These are phyloP conservation scores for Cyphomyrmex costatus DNA, from an alignment of 1,140 invertebrate species.

Conservation along the genomic window DNA sequence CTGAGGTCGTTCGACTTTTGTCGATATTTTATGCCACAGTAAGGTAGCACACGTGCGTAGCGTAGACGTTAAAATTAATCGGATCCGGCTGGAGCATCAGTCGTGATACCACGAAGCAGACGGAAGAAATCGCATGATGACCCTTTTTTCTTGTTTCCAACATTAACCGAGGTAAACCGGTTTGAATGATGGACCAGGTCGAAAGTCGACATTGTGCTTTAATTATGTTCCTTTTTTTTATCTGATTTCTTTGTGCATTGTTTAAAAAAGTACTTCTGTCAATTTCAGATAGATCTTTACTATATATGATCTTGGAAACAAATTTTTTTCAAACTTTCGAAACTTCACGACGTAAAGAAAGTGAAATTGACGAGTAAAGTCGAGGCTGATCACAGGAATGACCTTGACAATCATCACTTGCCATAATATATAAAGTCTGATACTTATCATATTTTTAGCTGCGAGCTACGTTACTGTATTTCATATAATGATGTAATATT, in stretches of 20 bases:
- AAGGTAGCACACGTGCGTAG: conserved; percentile 29
- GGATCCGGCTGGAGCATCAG: conserved; percentile 9
- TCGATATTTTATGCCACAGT: conserved; percentile 39
- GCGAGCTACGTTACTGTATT: background rate
- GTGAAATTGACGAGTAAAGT: background rate
- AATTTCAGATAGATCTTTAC: background rate
- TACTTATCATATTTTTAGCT: conserved; percentile 38
- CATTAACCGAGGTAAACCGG: conserved; percentile 71
- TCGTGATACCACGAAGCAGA: conserved; percentile 33
- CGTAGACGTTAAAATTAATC: conserved; percentile 48
- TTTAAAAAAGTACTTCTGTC: conserved; percentile 8
- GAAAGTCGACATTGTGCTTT: conserved; percentile 39
- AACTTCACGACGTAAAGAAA: background rate
- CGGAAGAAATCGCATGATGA: conserved; percentile 42
- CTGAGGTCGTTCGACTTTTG: conserved; percentile 49
- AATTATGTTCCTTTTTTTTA: conserved; percentile 28
- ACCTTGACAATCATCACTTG: conserved; percentile 28
- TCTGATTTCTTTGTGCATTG: background rate
- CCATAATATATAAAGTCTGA: conserved; percentile 23
- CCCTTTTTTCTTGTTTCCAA: conserved; percentile 58
- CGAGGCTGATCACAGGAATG: background rate
- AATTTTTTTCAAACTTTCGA: background rate
- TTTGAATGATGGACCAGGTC: conserved; percentile 63
- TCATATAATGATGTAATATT: conserved; percentile 32
- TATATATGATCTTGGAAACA: background rate